A percentile compares a stretch with the other conserved stretches of the same genome.
These are phyloP conservation scores for Drosophila lini DNA, from an alignment of 1,140 invertebrate species.

Conservation along the genomic window DNA sequence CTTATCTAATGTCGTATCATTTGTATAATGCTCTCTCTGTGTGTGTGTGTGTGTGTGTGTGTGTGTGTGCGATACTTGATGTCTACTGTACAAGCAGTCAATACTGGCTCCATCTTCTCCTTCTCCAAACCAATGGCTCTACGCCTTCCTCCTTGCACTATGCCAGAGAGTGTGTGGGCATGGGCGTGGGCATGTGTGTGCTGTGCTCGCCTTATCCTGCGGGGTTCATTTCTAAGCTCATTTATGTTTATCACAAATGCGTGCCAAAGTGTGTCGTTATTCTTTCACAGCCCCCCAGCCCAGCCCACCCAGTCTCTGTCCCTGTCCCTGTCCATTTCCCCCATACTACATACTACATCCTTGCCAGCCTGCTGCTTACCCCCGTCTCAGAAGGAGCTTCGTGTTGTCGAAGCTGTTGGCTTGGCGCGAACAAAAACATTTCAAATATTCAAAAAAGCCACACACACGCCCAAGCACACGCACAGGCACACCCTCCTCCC, in stretches of 20 bases:
- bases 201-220: constrained; percentile 69
- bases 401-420: constrained; percentile 36
- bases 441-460: constrained; percentile 75
- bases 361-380: background rate
- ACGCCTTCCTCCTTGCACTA: constrained; percentile 35
- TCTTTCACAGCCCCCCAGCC: constrained; percentile 42
- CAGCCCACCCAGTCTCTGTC: background rate
- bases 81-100: constrained; percentile 52
- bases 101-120: constrained; percentile 24
- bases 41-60: background rate
- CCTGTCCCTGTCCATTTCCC: background rate
- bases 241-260: constrained; percentile 85
- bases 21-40: constrained; percentile 82
- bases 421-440: constrained; percentile 76
- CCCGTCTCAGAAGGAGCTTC: background rate
- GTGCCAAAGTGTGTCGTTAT: constrained; percentile 83
- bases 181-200: constrained; percentile 10
- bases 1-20: constrained; percentile 85
- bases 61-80: constrained; percentile 65
- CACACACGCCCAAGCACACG: constrained; percentile 11
- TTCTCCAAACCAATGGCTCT: background rate
- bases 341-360: background rate
- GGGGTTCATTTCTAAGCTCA: constrained; percentile 84
- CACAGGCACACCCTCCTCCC: background rate
- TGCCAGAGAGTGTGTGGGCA: constrained; percentile 17